Percentiles rank a stretch among this genome's conserved stretches.
Evolutionary conservation across 1,140 invertebrate species (phyloP).

Genomic region (Caenorhabditis latens): DNA sequence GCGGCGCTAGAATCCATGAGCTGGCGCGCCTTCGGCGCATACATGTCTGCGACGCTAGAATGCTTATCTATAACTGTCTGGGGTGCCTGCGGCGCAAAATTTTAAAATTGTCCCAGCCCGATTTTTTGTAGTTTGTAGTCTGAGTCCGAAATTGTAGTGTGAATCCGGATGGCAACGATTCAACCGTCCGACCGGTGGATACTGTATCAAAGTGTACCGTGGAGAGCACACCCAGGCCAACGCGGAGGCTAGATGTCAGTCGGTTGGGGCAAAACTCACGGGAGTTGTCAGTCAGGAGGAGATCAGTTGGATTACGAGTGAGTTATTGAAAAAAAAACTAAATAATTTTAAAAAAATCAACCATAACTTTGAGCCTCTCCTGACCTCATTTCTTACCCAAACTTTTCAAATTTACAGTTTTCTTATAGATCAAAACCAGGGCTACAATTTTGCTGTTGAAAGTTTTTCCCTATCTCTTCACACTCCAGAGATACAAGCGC

Average conservation of each 20-base stretch:
- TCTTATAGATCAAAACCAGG: no score
- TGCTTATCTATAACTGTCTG: no score
- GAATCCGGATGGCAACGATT: not conserved
- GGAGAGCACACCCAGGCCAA: not conserved
- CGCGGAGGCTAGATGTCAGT: not conserved
- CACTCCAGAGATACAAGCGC: no score
- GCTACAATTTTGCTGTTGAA: no score
- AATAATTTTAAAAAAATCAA: not conserved
- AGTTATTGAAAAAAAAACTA: not conserved
- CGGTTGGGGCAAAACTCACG: not conserved
- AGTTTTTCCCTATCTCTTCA: no score
- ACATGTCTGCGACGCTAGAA: no score
- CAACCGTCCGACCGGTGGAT: constrained; percentile 4
- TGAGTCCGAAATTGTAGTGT: not conserved
- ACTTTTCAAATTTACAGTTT: no score
- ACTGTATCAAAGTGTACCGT: not conserved
- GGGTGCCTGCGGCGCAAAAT: no score
- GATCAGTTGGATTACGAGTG: not conserved
- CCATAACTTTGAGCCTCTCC: no score
- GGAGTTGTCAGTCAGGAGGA: not conserved
- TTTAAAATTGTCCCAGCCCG: not conserved
- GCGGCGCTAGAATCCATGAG: no score
- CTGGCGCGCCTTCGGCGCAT: no score
- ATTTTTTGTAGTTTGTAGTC: constrained; percentile 25
- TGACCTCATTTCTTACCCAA: no score